Evolutionary conservation across 2,888 invertebrate species (phyloP).

Genomic region (Stegana nigrithorax): DNA sequence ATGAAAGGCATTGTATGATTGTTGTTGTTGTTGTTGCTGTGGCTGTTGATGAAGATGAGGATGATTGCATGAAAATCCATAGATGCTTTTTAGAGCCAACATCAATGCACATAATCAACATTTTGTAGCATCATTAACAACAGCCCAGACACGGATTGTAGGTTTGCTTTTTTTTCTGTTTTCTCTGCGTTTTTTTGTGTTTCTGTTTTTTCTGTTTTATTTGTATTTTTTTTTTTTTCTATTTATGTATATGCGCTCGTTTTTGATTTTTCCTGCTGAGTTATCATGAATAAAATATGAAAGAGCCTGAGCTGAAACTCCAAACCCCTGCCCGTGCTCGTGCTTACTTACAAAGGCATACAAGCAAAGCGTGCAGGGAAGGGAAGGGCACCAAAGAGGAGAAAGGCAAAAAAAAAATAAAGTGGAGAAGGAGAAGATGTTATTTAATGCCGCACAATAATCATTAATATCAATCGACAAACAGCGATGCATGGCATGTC

Average conservation of each 20-base stretch:
- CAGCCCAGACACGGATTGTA: not conserved
- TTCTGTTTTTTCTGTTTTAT: constrained; percentile 26
- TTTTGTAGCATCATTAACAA: not conserved
- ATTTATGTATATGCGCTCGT: no score
- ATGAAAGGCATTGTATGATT: not conserved
- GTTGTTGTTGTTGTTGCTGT: no score
- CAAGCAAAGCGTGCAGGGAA: not conserved
- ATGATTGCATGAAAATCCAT: no score
- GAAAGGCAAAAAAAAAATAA: constrained; percentile 30
- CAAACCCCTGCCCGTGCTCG: not conserved
- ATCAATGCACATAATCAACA: not conserved
- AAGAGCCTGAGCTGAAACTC: not conserved
- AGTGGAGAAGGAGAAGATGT: constrained; percentile 40
- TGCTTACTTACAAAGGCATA: constrained; percentile 27
- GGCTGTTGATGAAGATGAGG: no score
- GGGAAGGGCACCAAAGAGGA: not conserved
- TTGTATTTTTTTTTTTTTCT: no score
- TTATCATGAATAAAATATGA: constrained; percentile 43
- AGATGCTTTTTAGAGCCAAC: not conserved
- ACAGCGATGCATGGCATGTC: constrained; percentile 23
- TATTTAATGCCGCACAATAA: constrained; percentile 55
- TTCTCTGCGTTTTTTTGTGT: constrained; percentile 6
- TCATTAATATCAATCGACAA: constrained; percentile 61
- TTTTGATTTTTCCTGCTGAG: constrained; percentile 50
- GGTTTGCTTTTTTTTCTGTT: constrained; percentile 5